Percentiles rank a stretch among this genome's conserved stretches.
Evolutionary conservation across 2,113 vertebrate species (phyloP).

Genomic region (Mormyrus iriodes): DNA sequence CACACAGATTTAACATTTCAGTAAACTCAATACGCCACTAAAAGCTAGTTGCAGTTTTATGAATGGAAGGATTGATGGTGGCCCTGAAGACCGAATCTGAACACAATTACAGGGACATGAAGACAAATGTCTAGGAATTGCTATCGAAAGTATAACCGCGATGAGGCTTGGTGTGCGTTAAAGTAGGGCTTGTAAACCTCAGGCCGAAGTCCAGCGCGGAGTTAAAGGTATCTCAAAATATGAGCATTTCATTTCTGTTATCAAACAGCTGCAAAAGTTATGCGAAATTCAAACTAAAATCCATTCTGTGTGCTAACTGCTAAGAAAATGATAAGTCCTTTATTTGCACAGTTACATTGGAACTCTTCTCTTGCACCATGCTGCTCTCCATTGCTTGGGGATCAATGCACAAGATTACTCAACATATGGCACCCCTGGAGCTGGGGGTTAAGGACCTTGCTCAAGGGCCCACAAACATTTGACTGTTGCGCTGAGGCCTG

Average conservation of each 20-base stretch:
- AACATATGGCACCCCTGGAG: too few species aligned
- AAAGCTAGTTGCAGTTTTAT: conserved; percentile 54
- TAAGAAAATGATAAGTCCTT: too few species aligned
- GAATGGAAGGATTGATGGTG: conserved; percentile 48
- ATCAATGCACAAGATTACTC: too few species aligned
- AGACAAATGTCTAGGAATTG: conserved; percentile 43
- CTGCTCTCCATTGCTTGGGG: too few species aligned
- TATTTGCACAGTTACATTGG: too few species aligned
- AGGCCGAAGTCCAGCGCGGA: not conserved
- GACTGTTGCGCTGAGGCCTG: too few species aligned
- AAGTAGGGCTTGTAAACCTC: conserved; percentile 18
- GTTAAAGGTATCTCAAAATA: conserved; percentile 5
- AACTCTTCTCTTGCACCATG: too few species aligned
- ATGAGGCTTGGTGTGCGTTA: conserved; percentile 38
- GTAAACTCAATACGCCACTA: conserved; percentile 61
- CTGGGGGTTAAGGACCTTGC: too few species aligned
- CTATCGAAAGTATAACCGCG: conserved; percentile 42
- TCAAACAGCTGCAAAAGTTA: not conserved
- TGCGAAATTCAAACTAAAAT: not conserved
- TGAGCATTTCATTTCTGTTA: not conserved
- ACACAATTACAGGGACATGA: conserved; percentile 51
- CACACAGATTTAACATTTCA: conserved; percentile 55
- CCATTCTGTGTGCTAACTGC: not conserved
- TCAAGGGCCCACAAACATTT: too few species aligned
- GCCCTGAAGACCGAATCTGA: conserved; percentile 44